Percentiles rank a stretch among this genome's conserved stretches.
These are phyloP conservation scores for Syrista parreyssii DNA, from an alignment of 2,888 invertebrate species.

Conservation along the genomic window DNA sequence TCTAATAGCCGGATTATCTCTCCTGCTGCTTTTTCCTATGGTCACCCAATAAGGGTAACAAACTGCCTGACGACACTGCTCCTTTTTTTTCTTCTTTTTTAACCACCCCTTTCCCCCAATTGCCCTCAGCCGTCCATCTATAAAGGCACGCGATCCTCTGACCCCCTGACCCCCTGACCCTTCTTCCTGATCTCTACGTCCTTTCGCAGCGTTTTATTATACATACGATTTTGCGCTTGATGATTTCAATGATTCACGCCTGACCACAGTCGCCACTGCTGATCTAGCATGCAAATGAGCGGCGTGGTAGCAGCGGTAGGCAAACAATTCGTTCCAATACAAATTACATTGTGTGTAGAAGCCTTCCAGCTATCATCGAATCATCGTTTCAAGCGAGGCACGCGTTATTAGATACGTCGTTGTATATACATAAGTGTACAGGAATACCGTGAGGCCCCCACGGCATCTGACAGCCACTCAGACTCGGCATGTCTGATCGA, in stretches of 20 bases:
- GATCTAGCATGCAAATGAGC: constrained; percentile 17
- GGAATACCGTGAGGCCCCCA: background rate
- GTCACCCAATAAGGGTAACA: constrained; percentile 53
- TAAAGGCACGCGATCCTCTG: background rate
- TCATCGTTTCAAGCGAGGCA: constrained; percentile 18
- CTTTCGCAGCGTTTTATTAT: background rate
- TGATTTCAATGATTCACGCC: background rate
- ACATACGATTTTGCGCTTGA: background rate
- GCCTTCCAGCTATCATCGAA: constrained; percentile 25
- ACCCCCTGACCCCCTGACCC: background rate
- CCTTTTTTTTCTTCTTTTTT: background rate
- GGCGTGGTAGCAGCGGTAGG: constrained; percentile 11
- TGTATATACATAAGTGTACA: background rate
- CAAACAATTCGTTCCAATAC: constrained; percentile 24
- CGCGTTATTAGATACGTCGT: constrained; percentile 7
- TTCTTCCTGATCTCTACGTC: background rate
- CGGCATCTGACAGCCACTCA: constrained; percentile 19
- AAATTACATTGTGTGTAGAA: constrained; percentile 23
- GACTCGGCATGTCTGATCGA: constrained; percentile 18
- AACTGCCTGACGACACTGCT: background rate
- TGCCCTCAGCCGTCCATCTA: background rate
- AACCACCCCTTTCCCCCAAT: background rate
- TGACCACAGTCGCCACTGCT: background rate
- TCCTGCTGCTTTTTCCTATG: constrained; percentile 42
- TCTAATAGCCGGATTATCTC: constrained; percentile 66